Evolutionary conservation across 2,797 vertebrate species (phyloP).

Genomic region (Dermochelys coriacea): DNA sequence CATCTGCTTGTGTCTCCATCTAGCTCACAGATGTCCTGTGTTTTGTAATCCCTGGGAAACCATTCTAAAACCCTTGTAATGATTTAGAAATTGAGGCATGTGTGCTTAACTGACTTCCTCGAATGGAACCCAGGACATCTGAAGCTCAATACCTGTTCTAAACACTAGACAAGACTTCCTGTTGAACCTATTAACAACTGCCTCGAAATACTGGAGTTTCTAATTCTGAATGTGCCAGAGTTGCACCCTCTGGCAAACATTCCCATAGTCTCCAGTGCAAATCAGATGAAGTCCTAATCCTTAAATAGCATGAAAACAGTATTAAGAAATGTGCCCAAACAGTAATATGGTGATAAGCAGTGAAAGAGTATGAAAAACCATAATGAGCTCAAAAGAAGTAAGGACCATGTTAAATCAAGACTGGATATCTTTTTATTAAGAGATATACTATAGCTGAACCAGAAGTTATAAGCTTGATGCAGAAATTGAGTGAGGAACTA

Average conservation of each 20-base stretch:
- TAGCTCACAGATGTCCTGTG: background rate
- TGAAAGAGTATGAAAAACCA: background rate
- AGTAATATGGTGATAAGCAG: background rate
- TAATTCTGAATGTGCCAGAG: too few relatives aligned
- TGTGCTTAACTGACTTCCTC: background rate
- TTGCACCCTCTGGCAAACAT: background rate
- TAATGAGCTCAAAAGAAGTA: background rate
- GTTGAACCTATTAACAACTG: background rate
- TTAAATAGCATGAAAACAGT: background rate
- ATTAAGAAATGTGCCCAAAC: background rate
- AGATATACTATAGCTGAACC: background rate
- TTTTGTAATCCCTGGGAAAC: background rate
- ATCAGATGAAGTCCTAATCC: background rate
- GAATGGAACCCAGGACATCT: background rate
- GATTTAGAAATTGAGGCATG: background rate
- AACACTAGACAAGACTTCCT: background rate
- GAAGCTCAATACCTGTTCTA: background rate
- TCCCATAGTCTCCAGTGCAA: background rate
- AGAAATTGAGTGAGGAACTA: background rate
- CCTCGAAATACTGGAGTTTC: too few relatives aligned
- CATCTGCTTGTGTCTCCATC: background rate
- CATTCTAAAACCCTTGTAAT: background rate
- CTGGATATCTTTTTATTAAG: background rate
- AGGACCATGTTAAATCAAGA: background rate
- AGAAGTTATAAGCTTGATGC: background rate